Percentiles rank a stretch among this genome's conserved stretches.
phyloP scores from a whole-genome alignment of 1,140 invertebrate species.

The Heliconius melpomene region DNA sequence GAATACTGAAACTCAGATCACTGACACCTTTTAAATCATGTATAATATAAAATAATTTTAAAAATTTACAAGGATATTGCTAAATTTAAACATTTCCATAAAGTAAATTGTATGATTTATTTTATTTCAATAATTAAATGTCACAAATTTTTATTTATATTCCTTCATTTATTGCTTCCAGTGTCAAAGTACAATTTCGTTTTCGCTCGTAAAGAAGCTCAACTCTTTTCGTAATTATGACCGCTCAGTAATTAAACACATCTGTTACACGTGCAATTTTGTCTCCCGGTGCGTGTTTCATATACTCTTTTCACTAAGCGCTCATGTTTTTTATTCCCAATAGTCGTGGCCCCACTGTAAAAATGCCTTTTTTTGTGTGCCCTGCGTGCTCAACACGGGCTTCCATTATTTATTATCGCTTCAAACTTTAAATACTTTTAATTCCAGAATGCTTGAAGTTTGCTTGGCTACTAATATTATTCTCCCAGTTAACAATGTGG shows the following conservation, averaged over 20 bases:
- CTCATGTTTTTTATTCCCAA: constrained; percentile 34
- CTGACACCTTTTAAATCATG: background rate
- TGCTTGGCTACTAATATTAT: background rate
- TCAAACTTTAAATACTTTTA: background rate
- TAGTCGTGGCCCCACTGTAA: constrained; percentile 25
- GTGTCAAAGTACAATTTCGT: constrained; percentile 45
- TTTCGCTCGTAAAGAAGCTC: constrained; percentile 67
- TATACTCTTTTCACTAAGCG: constrained; percentile 50
- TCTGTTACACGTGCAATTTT: constrained; percentile 69
- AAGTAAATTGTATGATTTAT: too few species aligned
- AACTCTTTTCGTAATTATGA: constrained; percentile 70
- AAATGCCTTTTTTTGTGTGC: constrained; percentile 8
- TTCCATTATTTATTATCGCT: constrained; percentile 12
- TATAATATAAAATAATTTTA: background rate
- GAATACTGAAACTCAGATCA: background rate
- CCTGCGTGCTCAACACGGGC: constrained; percentile 6
- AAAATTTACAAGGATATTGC: too few species aligned
- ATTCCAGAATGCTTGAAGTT: background rate
- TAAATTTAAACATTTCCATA: too few species aligned
- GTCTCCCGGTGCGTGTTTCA: constrained; percentile 58
- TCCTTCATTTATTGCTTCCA: background rate
- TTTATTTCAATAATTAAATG: too few species aligned
- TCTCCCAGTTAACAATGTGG: constrained; percentile 40
- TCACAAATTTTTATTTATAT: background rate
- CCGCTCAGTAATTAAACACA: constrained; percentile 76